Evolutionary conservation across 2,797 vertebrate genomes (phyloP).

Genomic region (Pseudochirops corinnae): DNA sequence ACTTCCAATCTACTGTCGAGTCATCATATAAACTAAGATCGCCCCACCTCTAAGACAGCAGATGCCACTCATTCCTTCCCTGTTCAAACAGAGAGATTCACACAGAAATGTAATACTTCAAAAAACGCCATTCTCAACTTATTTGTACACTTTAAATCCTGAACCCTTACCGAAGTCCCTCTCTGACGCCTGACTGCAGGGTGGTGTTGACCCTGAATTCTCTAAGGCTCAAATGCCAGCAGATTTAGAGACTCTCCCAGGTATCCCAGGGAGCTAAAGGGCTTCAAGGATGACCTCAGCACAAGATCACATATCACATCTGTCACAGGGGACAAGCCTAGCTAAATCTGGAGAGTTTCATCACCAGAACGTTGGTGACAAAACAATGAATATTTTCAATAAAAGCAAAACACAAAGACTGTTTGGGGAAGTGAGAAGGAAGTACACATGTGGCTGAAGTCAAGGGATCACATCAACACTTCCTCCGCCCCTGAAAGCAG

Average conservation of each 20-base stretch:
- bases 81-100: constrained; percentile 26
- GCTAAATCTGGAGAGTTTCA: neutral
- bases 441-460: neutral
- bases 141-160: neutral
- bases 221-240: neutral
- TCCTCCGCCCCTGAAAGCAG: neutral
- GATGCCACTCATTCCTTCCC: constrained; percentile 21
- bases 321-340: neutral
- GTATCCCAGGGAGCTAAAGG: neutral
- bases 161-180: neutral
- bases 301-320: neutral
- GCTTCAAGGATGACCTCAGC: neutral
- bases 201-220: too few relatives aligned
- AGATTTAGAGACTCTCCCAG: neutral
- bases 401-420: neutral
- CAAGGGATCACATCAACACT: neutral
- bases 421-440: neutral
- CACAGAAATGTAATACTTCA: neutral
- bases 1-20: constrained; percentile 31
- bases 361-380: neutral
- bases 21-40: constrained; percentile 14
- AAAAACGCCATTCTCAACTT: neutral
- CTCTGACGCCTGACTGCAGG: neutral
- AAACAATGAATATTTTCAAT: neutral
- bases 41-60: neutral